phyloP scores from a whole-genome alignment of 2,888 invertebrate species.

The Drosophila crucigera region DNA sequence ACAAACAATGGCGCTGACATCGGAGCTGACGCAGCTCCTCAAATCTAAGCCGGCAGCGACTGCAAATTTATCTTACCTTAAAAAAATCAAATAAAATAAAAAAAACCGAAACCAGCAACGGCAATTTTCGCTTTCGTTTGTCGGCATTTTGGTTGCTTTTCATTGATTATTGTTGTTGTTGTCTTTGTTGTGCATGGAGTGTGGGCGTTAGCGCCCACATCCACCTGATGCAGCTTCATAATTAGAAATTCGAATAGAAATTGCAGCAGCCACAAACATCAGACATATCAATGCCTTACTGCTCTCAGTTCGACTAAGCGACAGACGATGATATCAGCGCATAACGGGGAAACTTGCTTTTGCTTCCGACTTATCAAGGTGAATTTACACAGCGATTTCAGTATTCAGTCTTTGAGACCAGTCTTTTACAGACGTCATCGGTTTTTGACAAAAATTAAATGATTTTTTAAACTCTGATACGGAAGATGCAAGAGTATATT shows the following conservation, averaged over 20 bases:
- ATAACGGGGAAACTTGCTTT: background rate
- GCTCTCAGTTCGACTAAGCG: background rate
- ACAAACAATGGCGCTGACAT: conserved; percentile 37
- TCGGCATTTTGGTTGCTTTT: conserved; percentile 26
- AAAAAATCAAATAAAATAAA: background rate
- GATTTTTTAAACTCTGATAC: background rate
- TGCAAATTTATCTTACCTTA: conserved; percentile 58
- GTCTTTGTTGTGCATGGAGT: conserved; percentile 7
- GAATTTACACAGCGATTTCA: background rate
- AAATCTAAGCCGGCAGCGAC: conserved; percentile 48
- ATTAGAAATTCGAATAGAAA: conserved; percentile 24
- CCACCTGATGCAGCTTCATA: conserved; percentile 42
- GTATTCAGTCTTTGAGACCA: background rate
- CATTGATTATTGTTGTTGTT: conserved; percentile 15
- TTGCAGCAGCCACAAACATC: conserved; percentile 9
- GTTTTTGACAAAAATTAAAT: background rate
- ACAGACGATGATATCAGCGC: conserved; percentile 7
- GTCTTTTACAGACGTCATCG: background rate
- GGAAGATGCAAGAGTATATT: background rate
- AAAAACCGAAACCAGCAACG: conserved; percentile 42
- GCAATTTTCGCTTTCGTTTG: conserved; percentile 57
- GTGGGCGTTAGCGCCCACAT: conserved; percentile 41
- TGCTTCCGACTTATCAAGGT: conserved; percentile 4
- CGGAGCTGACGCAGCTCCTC: conserved; percentile 35
- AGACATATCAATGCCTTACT: conserved; percentile 12